Evolutionary conservation across 2,797 vertebrate genomes (phyloP), one percentile per base, ranked within the genome.

Genomic region (Myotis planiceps): DNA sequence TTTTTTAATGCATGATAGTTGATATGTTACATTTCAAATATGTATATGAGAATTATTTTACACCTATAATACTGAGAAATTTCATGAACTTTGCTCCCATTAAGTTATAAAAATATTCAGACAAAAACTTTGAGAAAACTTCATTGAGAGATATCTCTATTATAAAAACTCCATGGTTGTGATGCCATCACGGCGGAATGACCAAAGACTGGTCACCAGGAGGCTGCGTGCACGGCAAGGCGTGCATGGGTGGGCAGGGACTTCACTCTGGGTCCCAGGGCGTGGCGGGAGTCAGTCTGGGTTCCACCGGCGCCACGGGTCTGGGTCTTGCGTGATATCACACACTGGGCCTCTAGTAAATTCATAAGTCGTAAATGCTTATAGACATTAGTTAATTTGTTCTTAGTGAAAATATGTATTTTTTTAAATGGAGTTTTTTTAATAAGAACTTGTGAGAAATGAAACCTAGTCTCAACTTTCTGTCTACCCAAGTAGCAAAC

Each of bases 21-120:
- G 18, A 39, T 68, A 39, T 90, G 74, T 42, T 68, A 60, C 76
- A 69, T 88, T 85, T 80, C 10, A 88, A 84, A 84, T 95, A 60
- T 14, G 0, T n/a, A 29, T 37, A 39, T 39, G 21, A 19, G 13
- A 63, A 32, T 65, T 42, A 51, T 72, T 94, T 55, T 90, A 39
- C 25, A 49, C 16, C 45, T 53, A 29, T 5, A 79, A 23, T 80
- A 12, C 2, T 66, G 3, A 82, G 9, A 92, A 86, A 66, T 49
- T 89, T 74, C 5, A 47, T 92, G 21, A 76, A 89, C 0, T 71
- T 92, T 53, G 29, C 7, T 53, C 21, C 63, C 7, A 49, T 69
- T 75, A 65, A 60, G 13, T 55, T 88, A 65, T 42, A 81, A 95
- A 95, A 60, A 63, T 39, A 42, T n/a, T 66, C 2, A 90, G 29